A percentile compares a stretch with the other conserved stretches of the same genome.
These are phyloP conservation scores for Hyperopisus bebe DNA, from an alignment of 2,113 vertebrate genomes.

Conservation along the genomic window DNA sequence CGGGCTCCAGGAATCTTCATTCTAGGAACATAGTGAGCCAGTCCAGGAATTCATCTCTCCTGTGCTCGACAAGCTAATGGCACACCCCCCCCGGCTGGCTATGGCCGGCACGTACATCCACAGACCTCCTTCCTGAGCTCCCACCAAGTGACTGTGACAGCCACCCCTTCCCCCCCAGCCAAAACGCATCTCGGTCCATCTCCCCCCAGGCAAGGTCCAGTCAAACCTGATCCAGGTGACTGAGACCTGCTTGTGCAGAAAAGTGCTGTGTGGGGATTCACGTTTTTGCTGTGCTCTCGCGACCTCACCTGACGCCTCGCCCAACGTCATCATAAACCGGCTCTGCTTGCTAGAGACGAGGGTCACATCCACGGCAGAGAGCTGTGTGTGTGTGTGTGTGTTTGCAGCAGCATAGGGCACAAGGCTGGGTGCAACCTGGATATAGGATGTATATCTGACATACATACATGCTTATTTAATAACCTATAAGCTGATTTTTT, in stretches of 20 bases:
- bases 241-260: not conserved
- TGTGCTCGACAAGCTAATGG: not conserved
- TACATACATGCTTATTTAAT: not conserved
- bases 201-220: not conserved
- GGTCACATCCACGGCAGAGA: not conserved
- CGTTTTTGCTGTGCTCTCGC: not conserved
- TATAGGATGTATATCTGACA: not conserved
- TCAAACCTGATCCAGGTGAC: not conserved
- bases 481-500: not conserved
- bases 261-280: not conserved
- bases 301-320: not conserved
- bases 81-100: not conserved
- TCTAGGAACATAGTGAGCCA: constrained; percentile 12
- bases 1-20: constrained; percentile 8
- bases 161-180: not conserved
- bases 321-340: not conserved
- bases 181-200: not conserved
- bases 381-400: not conserved
- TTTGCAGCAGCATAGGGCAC: not conserved
- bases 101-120: not conserved
- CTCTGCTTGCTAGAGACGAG: not conserved
- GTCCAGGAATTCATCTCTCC: constrained; percentile 6
- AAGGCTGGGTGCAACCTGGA: not conserved
- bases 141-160: not conserved
- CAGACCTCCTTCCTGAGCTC: not conserved